phyloP scores from a whole-genome alignment of 2,888 invertebrate genomes.

The Heliconius hortense region DNA sequence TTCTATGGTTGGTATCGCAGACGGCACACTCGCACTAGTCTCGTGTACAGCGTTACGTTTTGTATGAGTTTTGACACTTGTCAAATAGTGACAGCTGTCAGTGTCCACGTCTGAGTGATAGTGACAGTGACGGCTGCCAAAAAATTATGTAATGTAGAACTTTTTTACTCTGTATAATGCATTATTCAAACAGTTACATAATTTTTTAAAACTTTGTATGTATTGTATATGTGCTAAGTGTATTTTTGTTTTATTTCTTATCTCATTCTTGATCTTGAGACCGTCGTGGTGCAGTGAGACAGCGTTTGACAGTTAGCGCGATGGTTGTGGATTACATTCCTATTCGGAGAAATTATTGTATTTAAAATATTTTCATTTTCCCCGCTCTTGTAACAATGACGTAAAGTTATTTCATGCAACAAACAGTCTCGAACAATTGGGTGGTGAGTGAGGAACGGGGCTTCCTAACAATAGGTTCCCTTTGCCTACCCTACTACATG shows the following conservation, averaged over 20 bases:
- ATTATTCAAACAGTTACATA: conserved; percentile 8
- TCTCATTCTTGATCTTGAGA: background rate
- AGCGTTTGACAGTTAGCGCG: background rate
- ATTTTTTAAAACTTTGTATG: background rate
- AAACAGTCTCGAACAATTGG: background rate
- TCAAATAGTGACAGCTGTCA: conserved; percentile 15
- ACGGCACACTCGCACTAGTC: conserved; percentile 55
- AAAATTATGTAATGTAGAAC: background rate
- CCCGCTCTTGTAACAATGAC: background rate
- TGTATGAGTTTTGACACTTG: conserved; percentile 62
- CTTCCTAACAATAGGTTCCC: background rate
- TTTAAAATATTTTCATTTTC: background rate
- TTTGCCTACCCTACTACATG: background rate
- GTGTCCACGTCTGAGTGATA: conserved; percentile 18
- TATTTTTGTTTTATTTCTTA: conserved; percentile 1
- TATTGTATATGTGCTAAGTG: background rate
- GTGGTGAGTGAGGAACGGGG: background rate
- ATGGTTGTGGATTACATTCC: background rate
- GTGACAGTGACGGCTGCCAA: background rate
- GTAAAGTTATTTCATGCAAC: background rate
- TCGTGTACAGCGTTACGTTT: conserved; percentile 75
- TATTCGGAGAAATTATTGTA: background rate
- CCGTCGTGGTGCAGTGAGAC: background rate
- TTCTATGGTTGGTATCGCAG: conserved; percentile 16
- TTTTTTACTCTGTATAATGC: conserved; percentile 5